Evolutionary conservation across 1,140 invertebrate species (phyloP).

Genomic region (Campoletis sonorensis): DNA sequence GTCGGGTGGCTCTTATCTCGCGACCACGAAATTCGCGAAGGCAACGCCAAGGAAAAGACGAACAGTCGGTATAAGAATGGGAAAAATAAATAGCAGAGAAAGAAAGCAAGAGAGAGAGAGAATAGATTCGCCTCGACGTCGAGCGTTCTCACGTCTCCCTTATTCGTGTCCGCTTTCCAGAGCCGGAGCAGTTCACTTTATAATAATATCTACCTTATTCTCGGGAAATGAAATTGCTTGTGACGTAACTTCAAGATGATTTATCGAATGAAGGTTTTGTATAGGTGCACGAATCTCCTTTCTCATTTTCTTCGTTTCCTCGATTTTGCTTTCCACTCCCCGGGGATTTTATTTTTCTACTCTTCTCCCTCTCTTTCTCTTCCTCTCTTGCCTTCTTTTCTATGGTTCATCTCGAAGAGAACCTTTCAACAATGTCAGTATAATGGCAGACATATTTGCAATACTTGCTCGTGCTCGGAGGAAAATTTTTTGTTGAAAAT

Average conservation of each 20-base stretch:
- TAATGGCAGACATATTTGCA: background rate
- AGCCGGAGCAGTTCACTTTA: constrained; percentile 32
- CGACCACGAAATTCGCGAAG: constrained; percentile 38
- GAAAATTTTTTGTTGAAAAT: no score
- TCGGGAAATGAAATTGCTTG: constrained; percentile 41
- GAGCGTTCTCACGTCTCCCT: constrained; percentile 39
- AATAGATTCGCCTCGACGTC: constrained; percentile 32
- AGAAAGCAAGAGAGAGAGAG: background rate
- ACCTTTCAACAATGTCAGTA: background rate
- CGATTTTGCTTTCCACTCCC: constrained; percentile 25
- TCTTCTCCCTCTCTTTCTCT: background rate
- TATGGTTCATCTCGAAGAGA: background rate
- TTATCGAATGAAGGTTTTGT: constrained; percentile 45
- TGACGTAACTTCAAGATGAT: constrained; percentile 40
- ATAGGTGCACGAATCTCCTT: constrained; percentile 22
- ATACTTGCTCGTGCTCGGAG: background rate
- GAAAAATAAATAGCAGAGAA: background rate
- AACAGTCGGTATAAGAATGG: background rate
- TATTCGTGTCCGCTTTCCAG: constrained; percentile 1
- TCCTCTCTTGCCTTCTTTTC: background rate
- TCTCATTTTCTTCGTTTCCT: constrained; percentile 24
- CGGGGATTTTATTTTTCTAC: constrained; percentile 25
- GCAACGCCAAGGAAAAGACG: constrained; percentile 22
- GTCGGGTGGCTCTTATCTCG: constrained; percentile 32
- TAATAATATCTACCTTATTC: constrained; percentile 45